Percentiles rank a stretch among this genome's conserved stretches.
Conservation (phyloP, 1,140 invertebrate species). For the Papilio glaucus region DNA sequence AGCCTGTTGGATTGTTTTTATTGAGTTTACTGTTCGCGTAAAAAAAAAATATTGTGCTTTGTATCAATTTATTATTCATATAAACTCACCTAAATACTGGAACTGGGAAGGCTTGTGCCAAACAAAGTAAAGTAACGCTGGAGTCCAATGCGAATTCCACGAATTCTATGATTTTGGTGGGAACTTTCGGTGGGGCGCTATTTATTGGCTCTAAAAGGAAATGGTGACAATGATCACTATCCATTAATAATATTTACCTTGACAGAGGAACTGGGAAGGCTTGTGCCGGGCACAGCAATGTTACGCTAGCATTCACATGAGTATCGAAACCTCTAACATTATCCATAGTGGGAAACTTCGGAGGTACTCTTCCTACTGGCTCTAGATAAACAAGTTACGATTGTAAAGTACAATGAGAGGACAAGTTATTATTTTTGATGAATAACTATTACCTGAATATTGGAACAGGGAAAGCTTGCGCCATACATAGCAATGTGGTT, state of each 20-base stretch:
- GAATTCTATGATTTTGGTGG: slow-evolving; percentile 82
- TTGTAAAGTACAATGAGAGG: slow-evolving; percentile 42
- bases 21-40: too few species aligned
- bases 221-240: slow-evolving; percentile 53
- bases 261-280: slow-evolving; percentile 86
- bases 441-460: slow-evolving; percentile 85
- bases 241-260: slow-evolving; percentile 80
- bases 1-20: too few species aligned
- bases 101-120: slow-evolving; percentile 87
- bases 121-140: slow-evolving; percentile 85
- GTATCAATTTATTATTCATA: slow-evolving; percentile 31
- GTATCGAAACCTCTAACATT: slow-evolving; percentile 85
- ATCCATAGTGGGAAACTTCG: slow-evolving; percentile 88
- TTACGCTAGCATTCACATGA: slow-evolving; percentile 77
- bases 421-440: slow-evolving; percentile 35
- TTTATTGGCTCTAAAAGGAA: slow-evolving; percentile 85
- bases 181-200: slow-evolving; percentile 84
- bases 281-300: slow-evolving; percentile 86
- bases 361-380: slow-evolving; percentile 85
- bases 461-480: slow-evolving; percentile 89
- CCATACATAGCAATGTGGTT: slow-evolving; percentile 87
- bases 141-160: slow-evolving; percentile 70
- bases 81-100: slow-evolving; percentile 86
- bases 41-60: slow-evolving; percentile 16
- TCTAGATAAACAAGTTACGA: slow-evolving; percentile 62